These are phyloP conservation scores for Polypedilum vanderplanki DNA, from an alignment of 1,140 invertebrate genomes.

Conservation along the genomic window DNA sequence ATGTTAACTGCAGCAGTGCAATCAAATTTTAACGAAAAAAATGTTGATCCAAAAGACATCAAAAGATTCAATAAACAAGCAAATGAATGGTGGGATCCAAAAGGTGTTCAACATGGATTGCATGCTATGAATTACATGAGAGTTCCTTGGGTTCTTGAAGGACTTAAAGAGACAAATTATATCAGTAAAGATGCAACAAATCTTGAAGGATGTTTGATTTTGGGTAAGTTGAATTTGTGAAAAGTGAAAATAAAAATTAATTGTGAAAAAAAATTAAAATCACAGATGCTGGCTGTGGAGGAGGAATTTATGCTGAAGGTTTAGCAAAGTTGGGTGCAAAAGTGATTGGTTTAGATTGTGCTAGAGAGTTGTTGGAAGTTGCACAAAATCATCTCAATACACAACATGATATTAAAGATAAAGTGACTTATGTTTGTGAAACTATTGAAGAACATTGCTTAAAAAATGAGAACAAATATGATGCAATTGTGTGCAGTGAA, in stretches of 20 bases:
- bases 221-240: not conserved
- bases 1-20: too few relatives aligned
- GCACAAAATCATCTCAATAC: constrained; percentile 51
- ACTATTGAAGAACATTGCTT: constrained; percentile 54
- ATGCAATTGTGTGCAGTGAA: constrained; percentile 82
- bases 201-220: too few relatives aligned
- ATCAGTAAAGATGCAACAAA: too few relatives aligned
- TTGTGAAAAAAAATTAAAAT: constrained; percentile 55
- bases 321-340: constrained; percentile 41
- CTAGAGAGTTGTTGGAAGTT: constrained; percentile 49
- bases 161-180: too few relatives aligned
- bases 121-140: not conserved
- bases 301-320: constrained; percentile 69
- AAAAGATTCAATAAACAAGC: too few relatives aligned
- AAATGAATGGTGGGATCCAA: not conserved
- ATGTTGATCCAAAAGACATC: too few relatives aligned
- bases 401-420: not conserved
- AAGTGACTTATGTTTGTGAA: constrained; percentile 38
- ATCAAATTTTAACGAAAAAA: too few relatives aligned
- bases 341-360: constrained; percentile 42
- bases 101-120: not conserved
- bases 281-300: constrained; percentile 91
- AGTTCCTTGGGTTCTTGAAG: not conserved
- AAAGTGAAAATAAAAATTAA: not conserved
- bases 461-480: constrained; percentile 52